Conservation (phyloP, 2,888 invertebrate species). For the Latrodectus elegans region DNA sequence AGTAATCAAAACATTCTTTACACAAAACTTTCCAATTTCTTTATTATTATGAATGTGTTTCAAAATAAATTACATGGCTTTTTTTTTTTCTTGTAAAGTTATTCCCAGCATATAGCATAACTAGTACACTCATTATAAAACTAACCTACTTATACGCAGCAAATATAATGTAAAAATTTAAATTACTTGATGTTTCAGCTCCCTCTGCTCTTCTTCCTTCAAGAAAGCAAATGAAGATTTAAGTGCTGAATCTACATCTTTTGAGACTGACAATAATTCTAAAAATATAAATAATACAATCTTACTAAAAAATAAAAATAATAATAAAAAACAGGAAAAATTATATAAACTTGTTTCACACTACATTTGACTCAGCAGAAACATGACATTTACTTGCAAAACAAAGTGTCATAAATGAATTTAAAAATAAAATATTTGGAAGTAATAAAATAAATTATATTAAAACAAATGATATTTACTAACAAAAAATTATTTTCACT, state of each 20-base stretch:
- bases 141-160: no score
- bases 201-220: constrained; percentile 78
- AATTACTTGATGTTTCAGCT: constrained; percentile 80
- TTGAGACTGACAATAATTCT: constrained; percentile 65
- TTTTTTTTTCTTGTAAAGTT: background rate
- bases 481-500: constrained; percentile 1
- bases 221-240: constrained; percentile 61
- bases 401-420: background rate
- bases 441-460: background rate
- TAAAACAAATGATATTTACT: background rate
- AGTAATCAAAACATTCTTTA: background rate
- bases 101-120: no score
- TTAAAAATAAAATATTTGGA: background rate
- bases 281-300: background rate
- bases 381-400: background rate
- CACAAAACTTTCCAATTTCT: no score
- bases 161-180: background rate
- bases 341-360: background rate
- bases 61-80: background rate
- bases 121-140: no score
- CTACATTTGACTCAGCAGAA: background rate
- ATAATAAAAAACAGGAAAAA: background rate
- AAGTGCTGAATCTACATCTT: constrained; percentile 69
- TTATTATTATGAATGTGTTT: background rate
- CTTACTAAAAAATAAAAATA: background rate